Percentiles rank a stretch among this genome's conserved stretches.
phyloP scores from a whole-genome alignment of 2,888 invertebrate genomes.

The Caenorhabditis angaria region DNA sequence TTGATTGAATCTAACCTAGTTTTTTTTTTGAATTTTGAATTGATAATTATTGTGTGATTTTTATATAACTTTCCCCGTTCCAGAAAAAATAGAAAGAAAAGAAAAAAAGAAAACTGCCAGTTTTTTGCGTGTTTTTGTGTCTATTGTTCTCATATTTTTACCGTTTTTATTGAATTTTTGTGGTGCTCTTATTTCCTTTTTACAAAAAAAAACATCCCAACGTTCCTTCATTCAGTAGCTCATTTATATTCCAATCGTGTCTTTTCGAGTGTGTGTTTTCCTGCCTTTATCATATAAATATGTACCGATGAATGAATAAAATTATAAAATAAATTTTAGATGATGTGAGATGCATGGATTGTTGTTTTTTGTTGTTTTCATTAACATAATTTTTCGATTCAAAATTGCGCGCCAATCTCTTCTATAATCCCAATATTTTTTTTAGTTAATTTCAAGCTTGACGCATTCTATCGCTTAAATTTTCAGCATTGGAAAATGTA shows the following conservation, averaged over 20 bases:
- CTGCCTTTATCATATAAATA: constrained; percentile 37
- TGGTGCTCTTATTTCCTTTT: constrained; percentile 26
- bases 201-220: neutral
- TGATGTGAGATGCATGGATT: constrained; percentile 1
- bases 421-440: neutral
- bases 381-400: neutral
- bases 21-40: constrained; percentile 4
- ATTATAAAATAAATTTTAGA: neutral
- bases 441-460: neutral
- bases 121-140: constrained; percentile 16
- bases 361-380: neutral
- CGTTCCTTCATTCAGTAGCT: neutral
- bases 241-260: constrained; percentile 4
- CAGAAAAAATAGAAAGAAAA: constrained; percentile 2
- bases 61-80: neutral
- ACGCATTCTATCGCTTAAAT: neutral
- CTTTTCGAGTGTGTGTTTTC: constrained; percentile 9
- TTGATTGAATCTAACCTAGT: constrained; percentile 8
- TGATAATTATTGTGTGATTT: neutral
- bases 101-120: constrained; percentile 6
- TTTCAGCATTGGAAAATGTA: constrained; percentile 23
- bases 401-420: neutral
- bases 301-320: constrained; percentile 45
- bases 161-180: constrained; percentile 27
- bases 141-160: constrained; percentile 10